A percentile compares a stretch with the other conserved stretches of the same genome.
These are phyloP conservation scores for Zaprionus vittiger DNA, from an alignment of 1,140 invertebrate species.

Conservation along the genomic window DNA sequence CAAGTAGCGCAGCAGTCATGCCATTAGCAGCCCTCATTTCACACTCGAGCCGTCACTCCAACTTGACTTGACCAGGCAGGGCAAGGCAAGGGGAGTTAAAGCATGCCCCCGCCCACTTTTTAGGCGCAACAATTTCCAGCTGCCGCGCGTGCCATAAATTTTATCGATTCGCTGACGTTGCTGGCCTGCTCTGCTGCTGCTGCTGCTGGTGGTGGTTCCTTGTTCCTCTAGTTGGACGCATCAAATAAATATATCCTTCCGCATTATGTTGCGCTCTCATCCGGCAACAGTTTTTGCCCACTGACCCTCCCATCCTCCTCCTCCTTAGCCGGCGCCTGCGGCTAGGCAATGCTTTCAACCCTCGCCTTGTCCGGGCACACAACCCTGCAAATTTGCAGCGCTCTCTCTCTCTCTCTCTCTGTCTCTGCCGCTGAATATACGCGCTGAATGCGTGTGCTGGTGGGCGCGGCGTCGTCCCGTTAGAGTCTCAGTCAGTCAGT, in stretches of 20 bases:
- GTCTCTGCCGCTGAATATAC: slow-evolving; percentile 17
- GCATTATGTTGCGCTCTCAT: slow-evolving; percentile 77
- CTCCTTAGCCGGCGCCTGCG: slow-evolving; percentile 71
- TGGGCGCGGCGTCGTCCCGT: slow-evolving; percentile 19
- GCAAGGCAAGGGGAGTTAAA: background rate
- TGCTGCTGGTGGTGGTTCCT: slow-evolving; percentile 47
- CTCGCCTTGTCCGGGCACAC: slow-evolving; percentile 24
- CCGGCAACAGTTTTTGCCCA: slow-evolving; percentile 66
- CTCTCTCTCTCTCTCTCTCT: slow-evolving; percentile 13
- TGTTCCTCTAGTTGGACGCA: slow-evolving; percentile 48
- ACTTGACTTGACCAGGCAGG: slow-evolving; percentile 65
- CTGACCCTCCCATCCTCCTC: background rate
- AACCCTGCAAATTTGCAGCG: slow-evolving; percentile 27
- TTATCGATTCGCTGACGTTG: slow-evolving; percentile 60
- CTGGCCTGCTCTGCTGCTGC: slow-evolving; percentile 3
- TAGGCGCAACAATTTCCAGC: slow-evolving; percentile 75
- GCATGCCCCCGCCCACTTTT: background rate
- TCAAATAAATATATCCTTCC: slow-evolving; percentile 81
- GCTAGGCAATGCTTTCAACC: slow-evolving; percentile 67
- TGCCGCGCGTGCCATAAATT: slow-evolving; percentile 80
- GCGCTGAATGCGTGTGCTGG: slow-evolving; percentile 49
- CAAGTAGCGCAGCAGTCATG: slow-evolving; percentile 46
- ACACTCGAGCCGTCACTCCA: slow-evolving; percentile 66
- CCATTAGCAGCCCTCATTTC: slow-evolving; percentile 76
- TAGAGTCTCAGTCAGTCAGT: background rate